Conservation (phyloP, 2,113 vertebrate species). For the Notarius lentiginosus region DNA sequence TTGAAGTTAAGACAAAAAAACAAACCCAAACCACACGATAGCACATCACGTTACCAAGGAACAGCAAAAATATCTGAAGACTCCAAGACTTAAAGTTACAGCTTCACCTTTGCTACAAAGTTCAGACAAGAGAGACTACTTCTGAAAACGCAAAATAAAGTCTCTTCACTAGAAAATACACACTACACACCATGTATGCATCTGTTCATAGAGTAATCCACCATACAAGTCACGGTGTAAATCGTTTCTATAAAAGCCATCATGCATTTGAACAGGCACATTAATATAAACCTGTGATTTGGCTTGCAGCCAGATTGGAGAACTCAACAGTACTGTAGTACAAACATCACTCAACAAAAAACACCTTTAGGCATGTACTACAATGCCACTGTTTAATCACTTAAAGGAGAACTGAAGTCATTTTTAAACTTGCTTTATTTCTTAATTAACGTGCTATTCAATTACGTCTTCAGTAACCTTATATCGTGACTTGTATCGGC, state of each 20-base stretch:
- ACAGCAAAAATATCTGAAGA: not conserved
- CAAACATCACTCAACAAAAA: not conserved
- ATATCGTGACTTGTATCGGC: no score
- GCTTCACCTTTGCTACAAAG: not conserved
- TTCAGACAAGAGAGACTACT: not conserved
- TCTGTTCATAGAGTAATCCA: not conserved
- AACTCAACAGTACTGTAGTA: not conserved
- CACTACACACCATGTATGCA: not conserved
- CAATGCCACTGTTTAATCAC: not conserved
- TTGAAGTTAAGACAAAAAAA: not conserved
- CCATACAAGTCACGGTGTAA: not conserved
- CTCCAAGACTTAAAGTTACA: not conserved
- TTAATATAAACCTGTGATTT: not conserved
- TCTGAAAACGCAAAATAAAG: not conserved
- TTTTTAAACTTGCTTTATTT: no score
- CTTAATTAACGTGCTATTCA: no score
- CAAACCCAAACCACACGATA: not conserved
- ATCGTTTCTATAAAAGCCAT: not conserved
- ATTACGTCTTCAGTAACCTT: no score
- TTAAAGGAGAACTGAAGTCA: no score
- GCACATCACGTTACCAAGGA: not conserved
- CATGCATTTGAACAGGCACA: not conserved
- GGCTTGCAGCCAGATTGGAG: not conserved
- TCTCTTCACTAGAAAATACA: not conserved
- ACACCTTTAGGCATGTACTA: not conserved